These are phyloP conservation scores for Paramuricea clavata DNA, from an alignment of 92 coral and sea anemone species.

Conservation along the genomic window DNA sequence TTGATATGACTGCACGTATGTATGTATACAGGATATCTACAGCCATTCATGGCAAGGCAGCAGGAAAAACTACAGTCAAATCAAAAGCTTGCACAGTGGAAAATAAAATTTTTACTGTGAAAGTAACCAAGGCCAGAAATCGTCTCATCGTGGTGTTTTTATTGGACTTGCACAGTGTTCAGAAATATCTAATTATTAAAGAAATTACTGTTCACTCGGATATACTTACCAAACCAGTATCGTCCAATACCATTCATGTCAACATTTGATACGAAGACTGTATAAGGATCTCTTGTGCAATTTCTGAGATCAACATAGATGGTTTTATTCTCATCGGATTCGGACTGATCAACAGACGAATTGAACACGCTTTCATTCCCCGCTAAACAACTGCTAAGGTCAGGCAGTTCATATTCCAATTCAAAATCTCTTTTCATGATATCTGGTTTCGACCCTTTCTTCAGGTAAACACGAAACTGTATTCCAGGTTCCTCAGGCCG, in stretches of 20 bases:
- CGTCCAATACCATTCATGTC: constrained; percentile 62
- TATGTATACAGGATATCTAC: too few species aligned
- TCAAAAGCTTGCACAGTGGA: too few species aligned
- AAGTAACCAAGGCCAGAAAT: too few species aligned
- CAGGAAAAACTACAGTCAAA: too few species aligned
- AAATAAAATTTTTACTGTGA: too few species aligned
- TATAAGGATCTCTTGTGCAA: constrained; percentile 78
- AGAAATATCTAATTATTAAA: too few species aligned
- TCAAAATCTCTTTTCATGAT: neutral
- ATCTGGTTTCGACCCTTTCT: neutral
- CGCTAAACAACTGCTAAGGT: constrained; percentile 64
- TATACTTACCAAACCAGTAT: constrained; percentile 74
- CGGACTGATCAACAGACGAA: neutral
- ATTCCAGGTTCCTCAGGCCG: neutral
- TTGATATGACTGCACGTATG: too few species aligned
- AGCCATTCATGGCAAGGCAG: too few species aligned
- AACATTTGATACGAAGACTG: constrained; percentile 66
- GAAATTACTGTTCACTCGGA: neutral
- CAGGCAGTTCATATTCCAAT: constrained; percentile 52
- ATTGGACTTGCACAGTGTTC: too few species aligned
- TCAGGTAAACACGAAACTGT: neutral
- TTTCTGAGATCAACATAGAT: constrained; percentile 50
- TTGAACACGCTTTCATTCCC: neutral
- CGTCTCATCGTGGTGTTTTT: too few species aligned
- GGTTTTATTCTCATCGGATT: neutral